Evolutionary conservation across 2,888 invertebrate species (phyloP).

Genomic region (Apocheima hispidaria): DNA sequence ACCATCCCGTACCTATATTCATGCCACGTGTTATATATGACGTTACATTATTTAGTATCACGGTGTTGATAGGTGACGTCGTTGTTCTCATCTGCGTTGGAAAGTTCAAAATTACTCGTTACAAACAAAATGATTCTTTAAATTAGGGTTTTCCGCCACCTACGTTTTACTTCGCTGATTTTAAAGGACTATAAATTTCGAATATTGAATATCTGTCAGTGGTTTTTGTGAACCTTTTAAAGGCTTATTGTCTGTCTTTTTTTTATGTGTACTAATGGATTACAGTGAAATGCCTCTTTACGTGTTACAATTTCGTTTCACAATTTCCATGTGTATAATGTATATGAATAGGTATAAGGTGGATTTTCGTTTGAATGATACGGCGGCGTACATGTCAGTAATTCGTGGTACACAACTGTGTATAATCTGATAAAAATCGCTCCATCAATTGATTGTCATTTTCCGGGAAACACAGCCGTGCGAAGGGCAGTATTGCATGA

Average conservation of each 20-base stretch:
- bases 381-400: not conserved
- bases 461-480: conserved; percentile 28
- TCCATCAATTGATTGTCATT: conserved; percentile 31
- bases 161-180: conserved; percentile 5
- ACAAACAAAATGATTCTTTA: not conserved
- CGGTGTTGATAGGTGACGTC: not conserved
- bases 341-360: not conserved
- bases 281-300: no score
- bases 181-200: not conserved
- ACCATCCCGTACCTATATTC: no score
- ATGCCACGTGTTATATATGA: not conserved
- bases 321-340: no score
- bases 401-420: conserved; percentile 13
- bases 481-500: conserved; percentile 20
- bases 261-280: not conserved
- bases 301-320: no score
- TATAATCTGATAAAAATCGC: conserved; percentile 31
- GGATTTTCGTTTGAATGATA: not conserved
- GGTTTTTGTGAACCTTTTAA: conserved; percentile 5
- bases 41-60: not conserved
- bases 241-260: not conserved
- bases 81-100: not conserved
- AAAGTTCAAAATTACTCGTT: not conserved
- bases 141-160: not conserved
- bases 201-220: not conserved